These are phyloP conservation scores for Battus philenor DNA, from an alignment of 1,140 invertebrate genomes.

Conservation along the genomic window DNA sequence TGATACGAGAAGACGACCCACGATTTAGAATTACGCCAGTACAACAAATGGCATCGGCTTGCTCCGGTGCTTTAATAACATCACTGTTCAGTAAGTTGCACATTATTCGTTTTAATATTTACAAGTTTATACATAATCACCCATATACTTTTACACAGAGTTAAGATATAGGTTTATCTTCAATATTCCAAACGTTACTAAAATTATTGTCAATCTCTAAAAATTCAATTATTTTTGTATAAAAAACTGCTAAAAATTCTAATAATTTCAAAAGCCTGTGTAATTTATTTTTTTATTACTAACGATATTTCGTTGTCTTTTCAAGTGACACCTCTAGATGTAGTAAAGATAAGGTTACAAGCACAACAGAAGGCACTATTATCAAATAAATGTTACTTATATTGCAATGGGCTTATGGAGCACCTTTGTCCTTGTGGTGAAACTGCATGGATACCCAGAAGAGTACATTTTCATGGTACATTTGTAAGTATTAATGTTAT, in stretches of 20 bases:
- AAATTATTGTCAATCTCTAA: no score
- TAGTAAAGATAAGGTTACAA: slow-evolving; percentile 98
- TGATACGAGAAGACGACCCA: slow-evolving; percentile 81
- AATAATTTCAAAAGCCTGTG: no score
- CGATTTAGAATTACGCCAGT: slow-evolving; percentile 86
- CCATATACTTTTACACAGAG: no score
- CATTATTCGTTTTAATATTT: slow-evolving; percentile 8
- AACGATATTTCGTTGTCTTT: slow-evolving; percentile 43
- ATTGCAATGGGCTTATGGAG: slow-evolving; percentile 99
- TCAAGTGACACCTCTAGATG: slow-evolving; percentile 98
- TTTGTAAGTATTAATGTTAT: slow-evolving; percentile 79
- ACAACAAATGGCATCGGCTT: slow-evolving; percentile 94
- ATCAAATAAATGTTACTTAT: slow-evolving; percentile 95
- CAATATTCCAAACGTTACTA: no score
- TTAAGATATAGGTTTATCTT: no score
- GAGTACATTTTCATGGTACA: slow-evolving; percentile 92
- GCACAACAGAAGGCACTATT: slow-evolving; percentile 90
- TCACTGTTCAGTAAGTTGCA: slow-evolving; percentile 87
- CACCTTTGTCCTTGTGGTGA: slow-evolving; percentile 94
- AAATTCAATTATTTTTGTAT: no score
- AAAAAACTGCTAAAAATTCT: no score
- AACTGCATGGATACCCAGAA: slow-evolving; percentile 75
- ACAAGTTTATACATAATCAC: no score
- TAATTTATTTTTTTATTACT: slow-evolving; percentile 1
- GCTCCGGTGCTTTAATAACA: slow-evolving; percentile 91